Conservation (phyloP, 1,140 invertebrate species). For the Zaprionus vittiger region DNA sequence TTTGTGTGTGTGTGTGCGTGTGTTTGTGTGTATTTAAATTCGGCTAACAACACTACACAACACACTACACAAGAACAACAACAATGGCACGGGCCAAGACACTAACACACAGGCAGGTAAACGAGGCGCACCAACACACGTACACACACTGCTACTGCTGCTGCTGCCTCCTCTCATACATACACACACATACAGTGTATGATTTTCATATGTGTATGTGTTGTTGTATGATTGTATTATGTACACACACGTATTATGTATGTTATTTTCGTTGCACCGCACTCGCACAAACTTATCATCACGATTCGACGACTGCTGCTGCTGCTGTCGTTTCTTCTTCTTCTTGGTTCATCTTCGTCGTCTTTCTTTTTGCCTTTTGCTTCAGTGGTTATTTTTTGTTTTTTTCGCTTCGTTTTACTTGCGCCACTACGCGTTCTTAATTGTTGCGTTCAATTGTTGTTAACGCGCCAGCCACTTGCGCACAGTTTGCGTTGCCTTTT, state of each 20-base stretch:
- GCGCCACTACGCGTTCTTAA: slow-evolving; percentile 29
- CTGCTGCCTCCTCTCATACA: slow-evolving; percentile 2
- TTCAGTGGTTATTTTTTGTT: slow-evolving; percentile 6
- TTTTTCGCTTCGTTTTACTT: slow-evolving; percentile 22
- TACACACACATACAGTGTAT: slow-evolving; percentile 33
- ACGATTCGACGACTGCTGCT: slow-evolving; percentile 59
- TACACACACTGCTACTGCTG: slow-evolving; percentile 18
- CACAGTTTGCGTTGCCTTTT: slow-evolving; percentile 56
- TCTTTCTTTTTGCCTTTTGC: slow-evolving; percentile 32
- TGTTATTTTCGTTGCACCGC: slow-evolving; percentile 76
- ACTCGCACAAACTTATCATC: slow-evolving; percentile 73
- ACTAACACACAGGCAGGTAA: slow-evolving; percentile 10
- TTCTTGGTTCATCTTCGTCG: slow-evolving; percentile 76
- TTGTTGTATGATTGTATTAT: slow-evolving; percentile 47
- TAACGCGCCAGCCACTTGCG: slow-evolving; percentile 47
- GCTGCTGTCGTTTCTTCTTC: slow-evolving; percentile 71
- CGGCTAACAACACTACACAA: slow-evolving; percentile 31
- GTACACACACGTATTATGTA: slow-evolving; percentile 70
- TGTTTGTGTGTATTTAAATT: slow-evolving; percentile 43
- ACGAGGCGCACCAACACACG: slow-evolving; percentile 22
- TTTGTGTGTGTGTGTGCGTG: slow-evolving; percentile 43
- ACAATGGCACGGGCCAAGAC: not conserved
- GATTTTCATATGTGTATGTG: slow-evolving; percentile 23
- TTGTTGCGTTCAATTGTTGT: slow-evolving; percentile 49
- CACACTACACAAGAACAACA: slow-evolving; percentile 8